These are phyloP conservation scores for Polydrusus tereticollis DNA, from an alignment of 2,888 invertebrate species.

Conservation along the genomic window DNA sequence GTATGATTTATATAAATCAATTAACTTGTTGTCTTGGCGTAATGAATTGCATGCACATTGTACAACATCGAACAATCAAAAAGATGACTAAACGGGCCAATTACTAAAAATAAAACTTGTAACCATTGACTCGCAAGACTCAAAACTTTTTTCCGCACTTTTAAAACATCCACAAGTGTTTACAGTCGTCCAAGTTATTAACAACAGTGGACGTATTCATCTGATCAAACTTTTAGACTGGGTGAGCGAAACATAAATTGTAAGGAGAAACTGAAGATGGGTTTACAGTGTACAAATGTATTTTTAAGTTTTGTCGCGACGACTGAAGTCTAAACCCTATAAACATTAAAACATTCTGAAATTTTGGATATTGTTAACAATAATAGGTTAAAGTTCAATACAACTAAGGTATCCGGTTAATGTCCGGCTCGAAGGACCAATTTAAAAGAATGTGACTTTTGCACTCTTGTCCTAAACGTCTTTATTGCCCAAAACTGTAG, in stretches of 20 bases:
- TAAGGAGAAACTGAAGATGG: slow-evolving; percentile 61
- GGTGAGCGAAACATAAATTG: slow-evolving; percentile 60
- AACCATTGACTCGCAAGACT: slow-evolving; percentile 41
- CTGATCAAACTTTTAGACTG: slow-evolving; percentile 51
- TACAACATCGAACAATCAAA: background rate
- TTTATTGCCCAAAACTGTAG: too few species aligned
- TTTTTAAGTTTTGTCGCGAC: background rate
- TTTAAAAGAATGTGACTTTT: too few species aligned
- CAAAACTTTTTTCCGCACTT: slow-evolving; percentile 62
- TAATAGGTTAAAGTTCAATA: too few species aligned
- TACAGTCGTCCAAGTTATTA: slow-evolving; percentile 58
- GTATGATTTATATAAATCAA: background rate
- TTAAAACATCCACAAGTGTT: slow-evolving; percentile 66
- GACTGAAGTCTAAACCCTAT: too few species aligned
- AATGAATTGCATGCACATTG: background rate
- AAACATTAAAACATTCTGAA: too few species aligned
- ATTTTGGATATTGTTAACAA: too few species aligned
- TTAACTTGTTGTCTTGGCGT: background rate
- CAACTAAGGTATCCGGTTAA: too few species aligned
- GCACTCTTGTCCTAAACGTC: too few species aligned
- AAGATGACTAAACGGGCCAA: slow-evolving; percentile 28
- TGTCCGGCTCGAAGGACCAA: too few species aligned
- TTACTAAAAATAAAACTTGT: slow-evolving; percentile 27
- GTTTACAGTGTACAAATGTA: slow-evolving; percentile 57
- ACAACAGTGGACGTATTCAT: slow-evolving; percentile 56